These are phyloP conservation scores for Bombycilla garrulus DNA, from an alignment of 2,113 vertebrate genomes.

Conservation along the genomic window DNA sequence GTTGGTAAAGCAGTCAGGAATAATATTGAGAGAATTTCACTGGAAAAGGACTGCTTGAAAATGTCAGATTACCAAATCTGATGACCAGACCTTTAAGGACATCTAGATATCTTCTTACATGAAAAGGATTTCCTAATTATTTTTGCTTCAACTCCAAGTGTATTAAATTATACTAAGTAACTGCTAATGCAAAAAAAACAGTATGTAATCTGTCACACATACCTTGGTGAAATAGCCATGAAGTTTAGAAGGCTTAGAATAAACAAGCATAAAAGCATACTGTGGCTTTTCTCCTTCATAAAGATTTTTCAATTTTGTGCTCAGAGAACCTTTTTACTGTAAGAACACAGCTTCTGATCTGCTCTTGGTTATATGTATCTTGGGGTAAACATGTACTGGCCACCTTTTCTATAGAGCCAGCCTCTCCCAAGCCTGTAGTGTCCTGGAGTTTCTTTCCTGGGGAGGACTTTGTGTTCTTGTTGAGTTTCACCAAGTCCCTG, in stretches of 20 bases:
- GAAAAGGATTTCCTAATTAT: not conserved
- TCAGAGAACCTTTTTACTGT: not conserved
- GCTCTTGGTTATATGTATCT: not conserved
- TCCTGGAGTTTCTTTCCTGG: not conserved
- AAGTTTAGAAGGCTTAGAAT: slow-evolving; percentile 16
- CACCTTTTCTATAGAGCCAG: not conserved
- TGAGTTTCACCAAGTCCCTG: not conserved
- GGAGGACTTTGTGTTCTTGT: not conserved
- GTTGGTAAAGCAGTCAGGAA: not conserved
- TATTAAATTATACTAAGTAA: not conserved
- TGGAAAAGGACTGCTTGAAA: not conserved
- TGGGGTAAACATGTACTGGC: not conserved
- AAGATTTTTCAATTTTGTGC: not conserved
- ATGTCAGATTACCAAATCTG: not conserved
- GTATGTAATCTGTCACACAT: not conserved
- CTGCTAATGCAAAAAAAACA: not conserved
- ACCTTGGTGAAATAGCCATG: not conserved
- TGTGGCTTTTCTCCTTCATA: not conserved
- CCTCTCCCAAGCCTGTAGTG: not conserved
- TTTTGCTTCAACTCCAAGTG: not conserved
- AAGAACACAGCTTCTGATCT: not conserved
- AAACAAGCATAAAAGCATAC: not conserved
- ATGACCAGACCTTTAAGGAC: not conserved
- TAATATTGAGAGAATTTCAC: not conserved
- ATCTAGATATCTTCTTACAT: not conserved